Evolutionary conservation across 2,113 vertebrate genomes (phyloP).

Genomic region (Phalacrocorax aristotelis): DNA sequence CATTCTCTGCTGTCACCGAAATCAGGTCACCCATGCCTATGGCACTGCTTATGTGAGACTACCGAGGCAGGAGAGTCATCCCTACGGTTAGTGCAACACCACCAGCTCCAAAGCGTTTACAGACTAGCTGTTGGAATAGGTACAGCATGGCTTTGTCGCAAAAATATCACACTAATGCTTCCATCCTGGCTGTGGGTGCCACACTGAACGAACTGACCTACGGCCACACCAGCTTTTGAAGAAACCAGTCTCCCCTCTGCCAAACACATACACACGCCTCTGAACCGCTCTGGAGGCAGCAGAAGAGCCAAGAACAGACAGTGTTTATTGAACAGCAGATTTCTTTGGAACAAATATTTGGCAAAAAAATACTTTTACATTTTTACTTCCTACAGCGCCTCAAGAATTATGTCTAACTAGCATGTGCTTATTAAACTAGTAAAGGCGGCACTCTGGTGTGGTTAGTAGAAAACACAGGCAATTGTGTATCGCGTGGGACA

Average conservation of each 20-base stretch:
- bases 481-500: neutral
- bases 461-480: neutral
- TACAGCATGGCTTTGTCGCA: neutral
- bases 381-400: neutral
- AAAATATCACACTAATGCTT: neutral
- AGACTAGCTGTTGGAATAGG: neutral
- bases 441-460: neutral
- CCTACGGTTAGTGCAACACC: neutral
- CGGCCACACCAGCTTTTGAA: neutral
- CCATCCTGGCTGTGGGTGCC: neutral
- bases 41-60: neutral
- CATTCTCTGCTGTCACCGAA: neutral
- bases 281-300: neutral
- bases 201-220: neutral
- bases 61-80: neutral
- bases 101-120: neutral
- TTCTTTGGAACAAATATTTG: constrained; percentile 23
- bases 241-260: neutral
- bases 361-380: neutral
- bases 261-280: neutral
- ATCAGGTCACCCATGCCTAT: neutral
- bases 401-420: neutral
- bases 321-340: neutral
- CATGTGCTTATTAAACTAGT: neutral
- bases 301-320: neutral